These are phyloP conservation scores for Cephalotes varians DNA, from an alignment of 2,888 invertebrate genomes.

Conservation along the genomic window DNA sequence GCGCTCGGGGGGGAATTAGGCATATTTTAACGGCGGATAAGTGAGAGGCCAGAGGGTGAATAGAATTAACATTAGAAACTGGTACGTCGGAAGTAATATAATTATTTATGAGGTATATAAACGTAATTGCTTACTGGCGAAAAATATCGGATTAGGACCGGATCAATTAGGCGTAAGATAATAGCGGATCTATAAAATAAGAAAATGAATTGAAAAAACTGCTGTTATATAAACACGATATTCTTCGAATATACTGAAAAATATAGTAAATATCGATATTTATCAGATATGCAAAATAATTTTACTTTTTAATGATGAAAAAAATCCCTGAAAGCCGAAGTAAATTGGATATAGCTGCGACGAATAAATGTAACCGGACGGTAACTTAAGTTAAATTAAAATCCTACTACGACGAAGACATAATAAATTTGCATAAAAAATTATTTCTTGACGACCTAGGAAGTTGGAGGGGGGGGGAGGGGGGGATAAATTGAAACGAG, in stretches of 20 bases:
- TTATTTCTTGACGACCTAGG: neutral
- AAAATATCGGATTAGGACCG: neutral
- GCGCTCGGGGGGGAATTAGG: conserved; percentile 15
- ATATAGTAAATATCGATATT: neutral
- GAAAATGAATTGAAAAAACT: neutral
- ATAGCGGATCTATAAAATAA: neutral
- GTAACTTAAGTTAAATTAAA: conserved; percentile 12
- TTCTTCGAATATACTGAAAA: neutral
- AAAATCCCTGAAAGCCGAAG: neutral
- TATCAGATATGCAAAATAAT: neutral
- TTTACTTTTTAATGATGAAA: neutral
- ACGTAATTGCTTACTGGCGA: conserved; percentile 6
- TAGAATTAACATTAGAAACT: conserved; percentile 17
- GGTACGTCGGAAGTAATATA: conserved; percentile 5
- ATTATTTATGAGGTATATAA: conserved; percentile 32
- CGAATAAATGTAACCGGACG: neutral
- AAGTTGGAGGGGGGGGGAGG: neutral
- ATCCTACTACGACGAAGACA: conserved; percentile 3
- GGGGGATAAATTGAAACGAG: conserved; percentile 46
- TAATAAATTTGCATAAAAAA: conserved; percentile 1
- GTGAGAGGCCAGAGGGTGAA: conserved; percentile 23
- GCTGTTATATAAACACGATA: neutral
- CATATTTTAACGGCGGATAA: conserved; percentile 41
- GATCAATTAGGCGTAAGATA: neutral
- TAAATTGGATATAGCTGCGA: conserved; percentile 1